These are phyloP conservation scores for Plagodis pulveraria DNA, from an alignment of 2,888 invertebrate genomes.

Conservation along the genomic window DNA sequence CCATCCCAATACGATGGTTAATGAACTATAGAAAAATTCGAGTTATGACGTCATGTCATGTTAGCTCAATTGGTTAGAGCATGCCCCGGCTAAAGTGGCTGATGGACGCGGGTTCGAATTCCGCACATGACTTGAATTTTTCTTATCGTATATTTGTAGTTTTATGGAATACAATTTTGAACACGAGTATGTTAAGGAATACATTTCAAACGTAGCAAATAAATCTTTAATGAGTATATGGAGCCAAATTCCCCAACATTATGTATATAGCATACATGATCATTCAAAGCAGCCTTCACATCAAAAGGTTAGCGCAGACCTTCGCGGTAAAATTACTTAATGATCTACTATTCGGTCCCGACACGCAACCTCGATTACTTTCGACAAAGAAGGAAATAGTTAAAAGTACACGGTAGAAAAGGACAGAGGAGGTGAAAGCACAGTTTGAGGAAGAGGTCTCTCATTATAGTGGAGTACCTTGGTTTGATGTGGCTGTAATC, in stretches of 20 bases:
- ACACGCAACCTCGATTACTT: slow-evolving; percentile 45
- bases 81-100: too few relatives aligned
- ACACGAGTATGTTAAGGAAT: neutral
- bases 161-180: neutral
- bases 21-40: too few relatives aligned
- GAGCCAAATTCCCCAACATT: slow-evolving; percentile 8
- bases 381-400: slow-evolving; percentile 17
- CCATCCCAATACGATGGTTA: too few relatives aligned
- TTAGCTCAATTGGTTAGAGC: too few relatives aligned
- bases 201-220: too few relatives aligned
- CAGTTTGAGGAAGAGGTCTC: slow-evolving; percentile 24
- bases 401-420: slow-evolving; percentile 7
- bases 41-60: too few relatives aligned
- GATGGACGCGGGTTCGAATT: too few relatives aligned
- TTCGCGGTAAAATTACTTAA: slow-evolving; percentile 56
- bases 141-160: too few relatives aligned
- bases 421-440: slow-evolving; percentile 14
- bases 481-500: slow-evolving; percentile 37
- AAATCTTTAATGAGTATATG: neutral
- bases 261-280: slow-evolving; percentile 29
- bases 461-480: slow-evolving; percentile 35
- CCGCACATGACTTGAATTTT: too few relatives aligned
- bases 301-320: slow-evolving; percentile 39
- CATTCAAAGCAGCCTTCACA: slow-evolving; percentile 27
- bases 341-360: slow-evolving; percentile 47